Base-by-base conservation (phyloP, 2,888 invertebrate species). In the Masnerella sp. region DNA sequence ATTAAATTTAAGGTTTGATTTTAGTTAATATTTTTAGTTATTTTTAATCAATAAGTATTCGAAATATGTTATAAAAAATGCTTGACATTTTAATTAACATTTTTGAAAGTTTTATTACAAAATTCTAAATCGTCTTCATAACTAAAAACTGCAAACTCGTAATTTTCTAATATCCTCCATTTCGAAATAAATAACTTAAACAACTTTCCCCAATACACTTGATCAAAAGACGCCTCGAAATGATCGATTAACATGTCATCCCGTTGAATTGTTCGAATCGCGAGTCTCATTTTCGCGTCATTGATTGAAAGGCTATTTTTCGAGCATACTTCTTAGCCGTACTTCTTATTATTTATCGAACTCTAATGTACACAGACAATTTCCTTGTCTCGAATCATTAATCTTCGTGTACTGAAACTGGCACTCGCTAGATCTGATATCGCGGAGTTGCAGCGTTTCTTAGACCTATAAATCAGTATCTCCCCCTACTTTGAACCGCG, bases 351-450 rank as follows among this genome's bases (percentile, higher is more conserved):
- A 65, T 74, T 74, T 69, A 58, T 74, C 69, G 61, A 51, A 49
- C 59, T 64, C 69, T 74, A 74, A 74, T 69, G 69, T 65, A 68
- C 68, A 74, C 58, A 68, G 68, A 74, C 73, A 74, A 74, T 68
- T 68, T 74, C 58, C 68, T 68, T 74, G 73, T 74, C 68, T 68
- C 58, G 59, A 74, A 69, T 74, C 68, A 74, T 74, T 68, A 64
- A 73, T 73, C 68, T 64, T 69, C 62, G 61, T 52, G 58, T 28
- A 54, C 58, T 64, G 68, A 64, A 64, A 67, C 68, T 74, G 68
- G 68, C 64, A 58, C 47, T 68, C 43, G 68, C 58, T 64, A 34
- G 64, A 74, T 74, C 68, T 69, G 74, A 68, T 74, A 68, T 68
- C 62, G 52, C 14, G 18, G 38, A 68, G 62, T 73, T 56, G 56